Evolutionary conservation across 1,140 invertebrate genomes (phyloP).

Genomic region (Lithobius niger): DNA sequence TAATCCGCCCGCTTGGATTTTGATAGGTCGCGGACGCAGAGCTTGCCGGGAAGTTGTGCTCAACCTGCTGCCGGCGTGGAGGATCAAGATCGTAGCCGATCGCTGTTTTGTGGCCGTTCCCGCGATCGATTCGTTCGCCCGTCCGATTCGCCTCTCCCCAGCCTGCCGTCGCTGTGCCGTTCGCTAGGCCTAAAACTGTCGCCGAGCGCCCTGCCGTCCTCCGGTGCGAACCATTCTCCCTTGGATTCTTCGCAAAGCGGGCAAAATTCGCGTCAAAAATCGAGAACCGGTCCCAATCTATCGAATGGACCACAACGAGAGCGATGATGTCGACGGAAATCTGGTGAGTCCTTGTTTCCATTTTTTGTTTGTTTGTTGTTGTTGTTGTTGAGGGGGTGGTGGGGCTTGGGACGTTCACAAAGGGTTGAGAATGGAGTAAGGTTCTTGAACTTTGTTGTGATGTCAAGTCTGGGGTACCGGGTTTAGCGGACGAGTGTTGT

Average conservation of each 20-base stretch:
- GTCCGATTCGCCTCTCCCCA: neutral
- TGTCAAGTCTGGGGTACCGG: no score
- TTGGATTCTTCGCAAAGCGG: slow-evolving; percentile 33
- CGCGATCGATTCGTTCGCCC: neutral
- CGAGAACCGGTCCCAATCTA: slow-evolving; percentile 70
- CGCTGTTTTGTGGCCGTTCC: neutral
- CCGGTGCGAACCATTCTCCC: neutral
- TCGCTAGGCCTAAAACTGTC: neutral
- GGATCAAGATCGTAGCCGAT: neutral
- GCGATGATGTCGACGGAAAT: slow-evolving; percentile 50
- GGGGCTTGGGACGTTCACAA: no score
- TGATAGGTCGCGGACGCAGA: slow-evolving; percentile 8
- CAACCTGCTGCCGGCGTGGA: neutral
- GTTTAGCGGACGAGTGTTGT: no score
- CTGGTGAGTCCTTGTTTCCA: slow-evolving; percentile 43
- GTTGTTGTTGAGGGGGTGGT: no score
- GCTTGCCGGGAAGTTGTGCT: neutral
- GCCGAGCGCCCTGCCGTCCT: neutral
- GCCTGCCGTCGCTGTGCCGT: neutral
- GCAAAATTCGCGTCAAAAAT: slow-evolving; percentile 84
- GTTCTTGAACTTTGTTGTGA: no score
- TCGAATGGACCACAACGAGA: slow-evolving; percentile 60
- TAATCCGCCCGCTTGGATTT: slow-evolving; percentile 5
- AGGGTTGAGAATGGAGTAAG: no score
- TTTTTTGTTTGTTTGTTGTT: no score